Evolutionary conservation across 2,113 vertebrate species (phyloP).

Genomic region (Salvelinus alpinus): DNA sequence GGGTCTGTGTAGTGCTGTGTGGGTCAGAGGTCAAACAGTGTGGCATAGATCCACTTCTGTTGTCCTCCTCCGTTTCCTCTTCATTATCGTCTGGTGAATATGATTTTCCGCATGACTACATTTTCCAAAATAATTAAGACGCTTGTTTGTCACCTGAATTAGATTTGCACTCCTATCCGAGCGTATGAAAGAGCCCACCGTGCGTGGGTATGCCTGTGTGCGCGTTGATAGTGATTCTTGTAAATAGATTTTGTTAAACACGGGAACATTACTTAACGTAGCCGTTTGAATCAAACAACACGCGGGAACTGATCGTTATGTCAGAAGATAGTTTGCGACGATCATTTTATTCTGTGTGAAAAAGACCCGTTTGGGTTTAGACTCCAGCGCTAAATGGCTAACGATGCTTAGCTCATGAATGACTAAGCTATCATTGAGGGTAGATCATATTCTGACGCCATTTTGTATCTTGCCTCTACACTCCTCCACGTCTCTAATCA

Average conservation of each 20-base stretch:
- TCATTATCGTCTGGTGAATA: conserved; percentile 55
- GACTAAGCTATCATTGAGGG: conserved; percentile 65
- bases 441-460: conserved; percentile 71
- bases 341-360: not conserved
- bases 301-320: not conserved
- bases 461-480: conserved; percentile 67
- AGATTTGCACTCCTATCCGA: conserved; percentile 46
- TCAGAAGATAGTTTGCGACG: not conserved
- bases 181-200: conserved; percentile 23
- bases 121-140: conserved; percentile 50
- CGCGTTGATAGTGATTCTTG: not conserved
- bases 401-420: conserved; percentile 30
- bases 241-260: not conserved
- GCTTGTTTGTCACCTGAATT: conserved; percentile 51
- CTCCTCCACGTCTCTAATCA: conserved; percentile 63
- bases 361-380: not conserved
- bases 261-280: not conserved
- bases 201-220: conserved; percentile 18
- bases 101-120: conserved; percentile 61
- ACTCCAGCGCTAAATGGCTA: not conserved
- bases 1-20: not conserved
- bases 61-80: conserved; percentile 15
- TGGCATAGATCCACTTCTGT: not conserved
- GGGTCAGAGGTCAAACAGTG: not conserved
- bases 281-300: not conserved